These are phyloP conservation scores for Astreopora myriophthalma DNA, from an alignment of 64 coral and sea anemone species.

Conservation along the genomic window DNA sequence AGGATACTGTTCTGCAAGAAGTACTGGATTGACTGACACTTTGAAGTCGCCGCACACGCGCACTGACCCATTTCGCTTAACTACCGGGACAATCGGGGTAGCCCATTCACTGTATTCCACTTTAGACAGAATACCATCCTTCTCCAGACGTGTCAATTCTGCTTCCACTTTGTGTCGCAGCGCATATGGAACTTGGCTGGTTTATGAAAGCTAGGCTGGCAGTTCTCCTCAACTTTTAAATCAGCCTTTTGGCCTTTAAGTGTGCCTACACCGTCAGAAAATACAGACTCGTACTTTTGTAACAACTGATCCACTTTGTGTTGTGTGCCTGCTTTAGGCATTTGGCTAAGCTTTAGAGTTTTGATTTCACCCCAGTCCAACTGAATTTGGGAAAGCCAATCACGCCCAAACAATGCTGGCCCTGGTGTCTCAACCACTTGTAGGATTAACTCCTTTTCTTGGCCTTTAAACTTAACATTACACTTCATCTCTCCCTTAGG, in stretches of 20 bases:
- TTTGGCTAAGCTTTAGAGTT: neutral
- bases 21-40: slow-evolving; percentile 43
- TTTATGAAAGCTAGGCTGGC: slow-evolving; percentile 21
- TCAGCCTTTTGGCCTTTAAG: neutral
- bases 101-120: slow-evolving; percentile 66
- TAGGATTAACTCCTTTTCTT: slow-evolving; percentile 15
- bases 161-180: slow-evolving; percentile 57
- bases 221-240: slow-evolving; percentile 1
- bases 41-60: slow-evolving; percentile 57
- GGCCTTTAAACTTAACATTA: slow-evolving; percentile 22
- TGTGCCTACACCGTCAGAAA: slow-evolving; percentile 28
- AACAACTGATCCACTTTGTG: neutral
- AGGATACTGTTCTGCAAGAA: slow-evolving; percentile 52
- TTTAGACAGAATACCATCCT: slow-evolving; percentile 46
- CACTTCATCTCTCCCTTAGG: slow-evolving; percentile 50
- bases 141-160: slow-evolving; percentile 39
- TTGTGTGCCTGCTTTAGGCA: neutral
- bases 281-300: slow-evolving; percentile 17
- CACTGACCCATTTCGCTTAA: slow-evolving; percentile 45
- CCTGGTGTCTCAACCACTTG: slow-evolving; percentile 54
- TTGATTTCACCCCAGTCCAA: slow-evolving; percentile 72
- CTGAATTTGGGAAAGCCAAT: slow-evolving; percentile 60
- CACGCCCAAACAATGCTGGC: slow-evolving; percentile 60
- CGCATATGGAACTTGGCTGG: slow-evolving; percentile 38
- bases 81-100: slow-evolving; percentile 35